Base-by-base conservation (phyloP, 2,888 invertebrate genomes). In the Caenorhabditis uteleia region DNA sequence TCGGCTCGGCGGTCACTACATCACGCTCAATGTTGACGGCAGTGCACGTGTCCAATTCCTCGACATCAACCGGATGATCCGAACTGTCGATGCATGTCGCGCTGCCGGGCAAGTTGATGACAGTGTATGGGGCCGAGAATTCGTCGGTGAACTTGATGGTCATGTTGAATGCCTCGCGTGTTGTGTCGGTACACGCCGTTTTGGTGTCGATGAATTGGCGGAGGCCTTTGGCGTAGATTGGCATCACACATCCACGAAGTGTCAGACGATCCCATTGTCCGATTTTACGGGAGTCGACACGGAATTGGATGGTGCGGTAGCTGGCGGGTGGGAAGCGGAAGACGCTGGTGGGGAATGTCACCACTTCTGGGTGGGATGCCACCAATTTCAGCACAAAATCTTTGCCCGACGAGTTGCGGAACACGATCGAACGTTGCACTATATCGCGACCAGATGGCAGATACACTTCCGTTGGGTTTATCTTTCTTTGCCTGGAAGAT, bases 1-100 rank as follows among this genome's bases (percentile, higher is more conserved):
- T 62, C 29, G 62, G 51, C n/a, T 43, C 40, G 8, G 62, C 62
- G 18, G 62, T 62, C 23, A 43, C 39, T 1, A 57, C 51, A 20
- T 62, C 62, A 55, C 31, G 51, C 31, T 62, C 61, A 34, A 62
- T 62, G 29, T 62, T 62, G 10, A 62, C 31, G 1, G 61, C 61
- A 21, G 61, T 62, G 10, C 14, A 5, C 14, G 56, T 56, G 31
- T 62, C 61, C 40, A 56, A 31, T 33, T 62, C 61, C 18, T 56
- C 61, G 21, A 62, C 50, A 46, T 62, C 56, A 20, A 56, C 55
- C 26, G 56, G 61, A 48, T 62, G 55, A 27, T 62, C 61, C 2
- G 34, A 34, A 38, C 56, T 51, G 8, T 62, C 61, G 34, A 62
- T 56, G 27, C 61, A 62, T 46, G 40, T 5, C 18, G 61, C 54